phyloP scores from a whole-genome alignment of 2,113 vertebrate species.

The Corythoichthys haematopterus region DNA sequence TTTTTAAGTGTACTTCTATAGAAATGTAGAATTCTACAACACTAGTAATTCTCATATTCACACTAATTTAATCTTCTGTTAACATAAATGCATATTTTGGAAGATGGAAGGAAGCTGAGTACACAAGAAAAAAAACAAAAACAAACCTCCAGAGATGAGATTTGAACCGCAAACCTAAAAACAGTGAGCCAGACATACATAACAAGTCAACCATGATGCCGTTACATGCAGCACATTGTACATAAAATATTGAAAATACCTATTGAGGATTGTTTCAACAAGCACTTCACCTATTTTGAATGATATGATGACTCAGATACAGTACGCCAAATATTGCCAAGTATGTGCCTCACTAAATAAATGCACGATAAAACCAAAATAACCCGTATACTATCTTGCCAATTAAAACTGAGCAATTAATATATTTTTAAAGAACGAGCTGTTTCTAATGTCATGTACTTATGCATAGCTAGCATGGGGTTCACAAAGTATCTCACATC shows the following conservation, averaged over 20 bases:
- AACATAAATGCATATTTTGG: no score
- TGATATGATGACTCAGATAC: background rate
- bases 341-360: background rate
- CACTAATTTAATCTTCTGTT: background rate
- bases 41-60: background rate
- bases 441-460: background rate
- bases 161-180: background rate
- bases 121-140: no score
- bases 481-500: background rate
- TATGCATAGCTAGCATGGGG: background rate
- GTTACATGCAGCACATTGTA: background rate
- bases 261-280: background rate
- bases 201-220: background rate
- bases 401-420: background rate
- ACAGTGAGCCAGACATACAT: background rate
- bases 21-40: background rate
- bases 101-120: no score
- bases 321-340: background rate
- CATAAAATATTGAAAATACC: background rate
- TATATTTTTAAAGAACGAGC: background rate
- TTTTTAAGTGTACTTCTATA: background rate
- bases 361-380: background rate
- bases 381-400: background rate
- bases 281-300: background rate
- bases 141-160: background rate